A percentile compares a stretch with the other conserved stretches of the same genome.
These are phyloP conservation scores for Drosophila kanapiae DNA, from an alignment of 1,140 invertebrate genomes.

Conservation along the genomic window DNA sequence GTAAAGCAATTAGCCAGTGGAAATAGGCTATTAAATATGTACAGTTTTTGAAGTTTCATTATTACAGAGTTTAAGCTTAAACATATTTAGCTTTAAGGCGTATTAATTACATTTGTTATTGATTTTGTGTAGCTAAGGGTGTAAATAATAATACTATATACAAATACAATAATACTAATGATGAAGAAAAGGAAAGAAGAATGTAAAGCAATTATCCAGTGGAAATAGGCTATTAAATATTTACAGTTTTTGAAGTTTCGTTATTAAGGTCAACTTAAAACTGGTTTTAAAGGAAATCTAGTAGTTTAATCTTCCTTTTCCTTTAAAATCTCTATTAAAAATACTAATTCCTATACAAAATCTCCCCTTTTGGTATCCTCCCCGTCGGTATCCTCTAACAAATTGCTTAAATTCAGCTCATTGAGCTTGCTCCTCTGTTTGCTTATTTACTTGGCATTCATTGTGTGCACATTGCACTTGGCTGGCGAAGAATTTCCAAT, in stretches of 20 bases:
- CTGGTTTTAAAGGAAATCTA: not conserved
- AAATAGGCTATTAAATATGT: not conserved
- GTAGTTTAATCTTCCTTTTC: no score
- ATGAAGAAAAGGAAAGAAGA: not conserved
- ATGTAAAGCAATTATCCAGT: not conserved
- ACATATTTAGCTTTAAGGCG: not conserved
- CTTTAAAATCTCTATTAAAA: not conserved
- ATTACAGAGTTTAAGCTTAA: not conserved
- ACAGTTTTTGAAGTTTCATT: conserved; percentile 10
- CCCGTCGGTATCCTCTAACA: conserved; percentile 7
- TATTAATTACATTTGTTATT: not conserved
- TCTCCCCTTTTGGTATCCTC: not conserved
- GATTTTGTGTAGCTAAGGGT: not conserved
- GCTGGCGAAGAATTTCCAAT: conserved; percentile 53
- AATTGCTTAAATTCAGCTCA: conserved; percentile 27
- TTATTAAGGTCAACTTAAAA: not conserved
- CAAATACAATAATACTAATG: not conserved
- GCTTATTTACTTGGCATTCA: conserved; percentile 37
- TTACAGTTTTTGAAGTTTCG: not conserved
- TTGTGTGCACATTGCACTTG: conserved; percentile 35
- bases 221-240: not conserved
- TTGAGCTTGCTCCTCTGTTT: conserved; percentile 19
- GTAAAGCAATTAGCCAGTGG: not conserved
- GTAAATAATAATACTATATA: no score
- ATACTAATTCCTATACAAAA: no score